phyloP scores from a whole-genome alignment of 2,113 vertebrate genomes.

The Esox niger region DNA sequence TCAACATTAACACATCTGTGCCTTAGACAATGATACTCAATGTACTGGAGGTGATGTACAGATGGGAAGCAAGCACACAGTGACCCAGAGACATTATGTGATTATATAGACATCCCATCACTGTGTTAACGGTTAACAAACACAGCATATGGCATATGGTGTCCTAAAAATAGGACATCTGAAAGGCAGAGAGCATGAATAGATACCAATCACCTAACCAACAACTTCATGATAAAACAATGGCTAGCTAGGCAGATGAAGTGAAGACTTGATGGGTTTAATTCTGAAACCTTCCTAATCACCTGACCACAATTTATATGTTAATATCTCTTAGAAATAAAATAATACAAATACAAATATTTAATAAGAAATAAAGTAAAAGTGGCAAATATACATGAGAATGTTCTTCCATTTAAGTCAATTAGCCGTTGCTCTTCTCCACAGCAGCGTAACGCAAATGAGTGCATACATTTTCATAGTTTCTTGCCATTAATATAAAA shows the following conservation, averaged over 20 bases:
- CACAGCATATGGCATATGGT: conserved; percentile 14
- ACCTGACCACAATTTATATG: background rate
- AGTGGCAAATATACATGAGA: background rate
- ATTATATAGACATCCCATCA: background rate
- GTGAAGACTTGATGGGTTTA: background rate
- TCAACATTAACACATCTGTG: conserved; percentile 28
- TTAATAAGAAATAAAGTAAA: background rate
- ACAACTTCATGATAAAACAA: background rate
- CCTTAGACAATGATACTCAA: background rate
- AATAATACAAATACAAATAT: background rate
- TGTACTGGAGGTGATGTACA: conserved; percentile 2
- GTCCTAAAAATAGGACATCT: conserved; percentile 11
- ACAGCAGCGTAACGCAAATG: too few relatives aligned
- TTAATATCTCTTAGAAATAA: background rate
- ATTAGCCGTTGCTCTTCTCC: too few relatives aligned
- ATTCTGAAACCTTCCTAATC: background rate
- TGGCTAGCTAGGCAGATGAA: background rate
- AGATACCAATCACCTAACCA: background rate
- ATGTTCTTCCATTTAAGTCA: background rate
- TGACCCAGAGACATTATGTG: background rate
- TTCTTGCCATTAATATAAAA: background rate
- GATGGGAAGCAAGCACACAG: background rate
- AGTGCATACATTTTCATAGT: conserved; percentile 5
- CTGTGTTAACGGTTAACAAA: conserved; percentile 7
- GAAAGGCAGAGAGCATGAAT: conserved; percentile 13